Conservation (phyloP, 2,888 invertebrate species). For the Xestia ashworthii region DNA sequence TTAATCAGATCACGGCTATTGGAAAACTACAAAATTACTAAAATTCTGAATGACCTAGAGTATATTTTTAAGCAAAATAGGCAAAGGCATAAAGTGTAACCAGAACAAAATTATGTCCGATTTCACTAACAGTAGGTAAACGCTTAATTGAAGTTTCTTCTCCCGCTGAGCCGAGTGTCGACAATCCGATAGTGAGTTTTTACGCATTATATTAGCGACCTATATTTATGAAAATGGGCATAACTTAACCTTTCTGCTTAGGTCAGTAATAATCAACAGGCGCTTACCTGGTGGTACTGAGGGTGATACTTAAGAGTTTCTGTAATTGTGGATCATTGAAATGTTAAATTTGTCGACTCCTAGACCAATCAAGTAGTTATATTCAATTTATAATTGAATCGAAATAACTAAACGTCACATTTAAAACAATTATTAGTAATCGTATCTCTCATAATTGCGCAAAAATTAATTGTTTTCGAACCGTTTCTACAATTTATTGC, state of each 20-base stretch:
- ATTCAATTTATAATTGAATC: conserved; percentile 42
- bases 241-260: neutral
- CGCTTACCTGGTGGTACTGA: neutral
- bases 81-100: neutral
- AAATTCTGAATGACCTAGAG: neutral
- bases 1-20: neutral
- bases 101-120: neutral
- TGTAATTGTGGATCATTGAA: conserved; percentile 34
- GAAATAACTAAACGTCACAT: conserved; percentile 22
- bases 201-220: neutral
- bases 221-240: neutral
- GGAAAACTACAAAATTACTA: neutral
- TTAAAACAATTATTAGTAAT: conserved; percentile 34
- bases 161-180: neutral
- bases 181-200: neutral
- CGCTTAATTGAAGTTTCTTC: neutral
- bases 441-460: neutral
- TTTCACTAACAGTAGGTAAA: neutral
- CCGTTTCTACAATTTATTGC: conserved; percentile 34
- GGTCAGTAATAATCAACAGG: neutral
- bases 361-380: conserved; percentile 40
- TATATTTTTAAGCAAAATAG: neutral
- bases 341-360: neutral
- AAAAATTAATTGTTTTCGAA: conserved; percentile 23
- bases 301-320: conserved; percentile 6